Percentiles rank a stretch among this genome's conserved stretches.
These are phyloP conservation scores for Agriopis leucophaearia DNA, from an alignment of 2,888 invertebrate species.

Conservation along the genomic window DNA sequence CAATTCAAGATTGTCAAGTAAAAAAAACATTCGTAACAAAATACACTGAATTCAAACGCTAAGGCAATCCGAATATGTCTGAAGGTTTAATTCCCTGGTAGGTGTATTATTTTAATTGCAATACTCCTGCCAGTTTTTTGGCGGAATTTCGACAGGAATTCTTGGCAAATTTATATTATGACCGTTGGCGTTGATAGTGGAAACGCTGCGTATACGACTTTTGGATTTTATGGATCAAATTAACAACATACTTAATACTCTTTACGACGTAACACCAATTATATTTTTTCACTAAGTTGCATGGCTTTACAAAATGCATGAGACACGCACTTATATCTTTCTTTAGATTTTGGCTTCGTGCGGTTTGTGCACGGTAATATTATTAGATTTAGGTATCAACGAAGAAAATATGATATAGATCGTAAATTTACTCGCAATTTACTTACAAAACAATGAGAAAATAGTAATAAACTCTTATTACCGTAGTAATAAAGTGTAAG, in stretches of 20 bases:
- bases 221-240: conserved; percentile 64
- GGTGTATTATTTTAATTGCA: not conserved
- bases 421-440: too few species aligned
- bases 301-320: too few species aligned
- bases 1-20: conserved; percentile 44
- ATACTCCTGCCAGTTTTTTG: not conserved
- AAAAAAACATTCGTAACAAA: not conserved
- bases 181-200: not conserved
- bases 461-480: conserved; percentile 48
- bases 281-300: too few species aligned
- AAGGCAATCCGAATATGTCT: too few species aligned
- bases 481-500: conserved; percentile 51
- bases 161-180: not conserved
- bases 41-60: not conserved
- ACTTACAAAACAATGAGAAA: not conserved
- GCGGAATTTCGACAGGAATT: not conserved
- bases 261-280: too few species aligned
- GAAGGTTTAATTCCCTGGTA: not conserved
- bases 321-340: too few species aligned
- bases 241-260: too few species aligned
- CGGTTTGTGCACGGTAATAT: too few species aligned
- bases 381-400: too few species aligned
- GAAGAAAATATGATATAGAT: too few species aligned
- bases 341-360: too few species aligned
- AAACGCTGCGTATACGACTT: not conserved